Evolutionary conservation across 2,113 vertebrate species (phyloP), one percentile per base, ranked within the genome.

Genomic region (Anoplopoma fimbria): DNA sequence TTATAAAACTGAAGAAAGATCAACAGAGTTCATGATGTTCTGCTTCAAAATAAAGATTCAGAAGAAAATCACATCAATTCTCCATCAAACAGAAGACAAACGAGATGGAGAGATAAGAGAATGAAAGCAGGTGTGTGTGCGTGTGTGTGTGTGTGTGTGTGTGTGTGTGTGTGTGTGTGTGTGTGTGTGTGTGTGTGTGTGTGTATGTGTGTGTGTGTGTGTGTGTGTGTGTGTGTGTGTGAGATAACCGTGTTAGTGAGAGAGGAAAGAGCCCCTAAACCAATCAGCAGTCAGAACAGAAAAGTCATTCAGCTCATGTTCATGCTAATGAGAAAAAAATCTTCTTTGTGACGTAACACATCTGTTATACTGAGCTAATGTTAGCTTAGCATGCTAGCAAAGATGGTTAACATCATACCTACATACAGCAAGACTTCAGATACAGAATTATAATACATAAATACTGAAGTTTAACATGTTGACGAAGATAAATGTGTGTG

Each of bases 271-370:
- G 73, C 82, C 79, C 68, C 21, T 87, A 36, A 77, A 83, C 38
- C 76, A 81, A 77, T 85, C 84, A 77, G 65, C 53, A 53, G 61
- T 38, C 73, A 80, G 42, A 60, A n/a, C 82, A 84, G 70, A 76
- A 29, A 47, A 57, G n/a, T 6, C 27, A 25, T 2, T 62, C 34
- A 31, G n/a, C 3, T 31, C 31, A 21, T 3, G 12, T 58, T 67
- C 53, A 62, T 2, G 1, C 38, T 79, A 55, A 71, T 17, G 0
- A 57, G n/a, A 9, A 60, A 27, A n/a, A n/a, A 55, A 8, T 23
- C 42, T 42, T 42, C 40, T 45, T 45, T 45, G 42, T 45, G 42
- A 45, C 42, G 5, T 17, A 49, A 49, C 47, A 49, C 47, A 49
- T 49, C 47, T 49, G 47, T 49, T 49, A 1, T 19, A 1, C 10